Evolutionary conservation across 1,140 invertebrate species (phyloP).

Genomic region (Oedothorax gibbosus): DNA sequence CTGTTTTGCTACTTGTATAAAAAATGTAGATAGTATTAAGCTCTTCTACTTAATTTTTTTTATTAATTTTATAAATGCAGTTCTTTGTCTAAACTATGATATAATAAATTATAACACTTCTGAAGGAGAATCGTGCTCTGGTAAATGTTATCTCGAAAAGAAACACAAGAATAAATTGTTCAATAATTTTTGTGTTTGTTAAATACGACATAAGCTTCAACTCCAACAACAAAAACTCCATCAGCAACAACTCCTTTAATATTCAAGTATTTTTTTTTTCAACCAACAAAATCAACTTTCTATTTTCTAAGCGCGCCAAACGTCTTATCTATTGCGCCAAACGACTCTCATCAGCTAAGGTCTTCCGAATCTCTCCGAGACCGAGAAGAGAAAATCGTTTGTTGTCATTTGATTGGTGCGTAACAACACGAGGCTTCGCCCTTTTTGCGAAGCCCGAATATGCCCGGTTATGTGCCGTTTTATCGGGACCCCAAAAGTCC

Average conservation of each 20-base stretch:
- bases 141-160: neutral
- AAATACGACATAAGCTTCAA: too few relatives aligned
- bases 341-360: neutral
- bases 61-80: neutral
- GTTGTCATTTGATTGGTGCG: conserved; percentile 16
- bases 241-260: too few relatives aligned
- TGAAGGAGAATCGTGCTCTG: neutral
- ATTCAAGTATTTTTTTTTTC: too few relatives aligned
- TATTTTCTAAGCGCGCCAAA: neutral
- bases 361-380: neutral
- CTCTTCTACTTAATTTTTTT: neutral
- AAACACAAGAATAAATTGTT: neutral
- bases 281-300: neutral
- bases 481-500: conserved; percentile 41
- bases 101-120: neutral
- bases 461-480: conserved; percentile 39
- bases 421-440: conserved; percentile 35
- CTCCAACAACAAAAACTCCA: too few relatives aligned
- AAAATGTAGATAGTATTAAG: too few relatives aligned
- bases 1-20: too few relatives aligned
- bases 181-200: neutral
- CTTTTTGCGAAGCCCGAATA: conserved; percentile 40
- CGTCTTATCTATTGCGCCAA: conserved; percentile 5
- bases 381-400: neutral
- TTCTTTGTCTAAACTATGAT: neutral